Base-by-base conservation (phyloP, 2,888 invertebrate genomes). In the Amblyteles armatorius region DNA sequence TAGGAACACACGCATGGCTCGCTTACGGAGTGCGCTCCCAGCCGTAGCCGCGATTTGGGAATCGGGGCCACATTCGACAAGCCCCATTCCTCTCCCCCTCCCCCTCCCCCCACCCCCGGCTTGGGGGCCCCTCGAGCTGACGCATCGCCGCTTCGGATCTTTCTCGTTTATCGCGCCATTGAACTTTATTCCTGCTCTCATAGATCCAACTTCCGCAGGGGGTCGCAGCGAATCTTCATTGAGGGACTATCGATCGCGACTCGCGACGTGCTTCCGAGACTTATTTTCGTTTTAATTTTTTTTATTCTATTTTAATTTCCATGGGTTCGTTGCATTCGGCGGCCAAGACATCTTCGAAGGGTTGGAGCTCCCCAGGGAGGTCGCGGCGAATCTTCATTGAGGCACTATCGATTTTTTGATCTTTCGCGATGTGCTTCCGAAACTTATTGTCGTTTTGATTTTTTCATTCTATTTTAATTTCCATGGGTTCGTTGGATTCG, bases 161-260 rank as follows among this genome's bases (percentile, higher is more conserved):
- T 48, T 52, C 78, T 79, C 82, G 65, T 84, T 84, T 79, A 76
- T 81, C 81, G 79, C 63, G 13, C 79, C 72, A 81, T 77, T 84
- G 73, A 79, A 80, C 72, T 67, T 69, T 22, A 78, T 84, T 77
- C 48, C 71, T 65, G 33, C 67, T 76, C 63, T 69, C 26, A 55
- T 11, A 11, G 22, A 22, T 26, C 16, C 63, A 33, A 55, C 60
- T 16, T 52, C 48, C 55, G 9, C 52, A 16, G 60, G 63, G 63
- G 33, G 6, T 33, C 33, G 63, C 29, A 2, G 16, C 33, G 16
- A 63, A 33, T 13, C 29, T 48, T 33, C 7, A 29, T 7, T 33
- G 40, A 60, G 29, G 52, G 80, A 74, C 48, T n/a, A 60, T 60
- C 57, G 68, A 82, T 36, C 26, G n/a, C n/a, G n/a, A n/a, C n/a